Evolutionary conservation across 1,140 invertebrate species (phyloP), one percentile per base, ranked within the genome.

Genomic region (Phymastichus coffea): DNA sequence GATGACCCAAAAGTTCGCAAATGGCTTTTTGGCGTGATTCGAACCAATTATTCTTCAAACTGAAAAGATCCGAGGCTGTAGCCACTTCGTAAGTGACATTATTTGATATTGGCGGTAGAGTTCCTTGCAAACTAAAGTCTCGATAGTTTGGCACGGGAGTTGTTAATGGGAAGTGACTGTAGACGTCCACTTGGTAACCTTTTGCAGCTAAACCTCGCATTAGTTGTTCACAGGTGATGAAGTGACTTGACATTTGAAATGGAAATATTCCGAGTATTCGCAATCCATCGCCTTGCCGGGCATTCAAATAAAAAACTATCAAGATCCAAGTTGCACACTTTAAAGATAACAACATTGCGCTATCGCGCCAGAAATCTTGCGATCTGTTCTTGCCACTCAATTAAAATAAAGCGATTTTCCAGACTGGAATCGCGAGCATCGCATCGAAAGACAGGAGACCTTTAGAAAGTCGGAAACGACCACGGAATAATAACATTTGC

Each of bases 181-280:
- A 38, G 0, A 80, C 71, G 19, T 76, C 74, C 0, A 82, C 70
- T 15, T 73, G 66, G 61, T 82, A 80, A 1, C 80, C 80, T 4
- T 69, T 69, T 15, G 53, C 63, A 2, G 76, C 78, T 0, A 82
- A 59, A 8, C 43, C 67, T 37, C 68, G 69, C 60, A 78, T 69
- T 14, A 81, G 7, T 8, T 63, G 28, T 38, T 75, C 70, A 15
- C 67, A 65, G 28, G 76, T 72, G 1, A 68, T 33, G 52, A 71
- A 77, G 54, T 81, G 80, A 51, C 78, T 81, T 46, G 66, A 74
- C 0, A 65, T 69, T 19, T 72, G 54, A 6, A 76, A 19, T 0
- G 79, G 74, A 28, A 77, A 78, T 1, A 81, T 0, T 4, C 65
- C 74, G 0, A 77, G 67, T 49, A 76, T 73, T 57, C 66, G 56